These are phyloP conservation scores for Acanthacorydalis orientalis DNA, from an alignment of 2,888 invertebrate genomes.

Conservation along the genomic window DNA sequence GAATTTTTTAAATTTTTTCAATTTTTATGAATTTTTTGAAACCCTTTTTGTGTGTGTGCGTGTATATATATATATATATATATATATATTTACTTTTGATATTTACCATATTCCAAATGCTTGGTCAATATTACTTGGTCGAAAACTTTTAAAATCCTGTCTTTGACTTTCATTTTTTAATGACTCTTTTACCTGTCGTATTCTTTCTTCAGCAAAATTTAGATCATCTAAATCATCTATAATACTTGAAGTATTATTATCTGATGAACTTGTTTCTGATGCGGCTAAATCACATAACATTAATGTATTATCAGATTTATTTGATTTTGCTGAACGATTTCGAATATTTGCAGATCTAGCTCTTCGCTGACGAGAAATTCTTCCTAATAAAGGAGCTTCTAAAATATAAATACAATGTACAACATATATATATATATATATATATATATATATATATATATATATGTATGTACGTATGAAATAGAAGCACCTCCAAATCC, in stretches of 20 bases:
- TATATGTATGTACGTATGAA: background rate
- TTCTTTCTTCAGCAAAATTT: slow-evolving; percentile 21
- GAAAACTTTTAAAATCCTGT: slow-evolving; percentile 13
- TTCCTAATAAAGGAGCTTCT: slow-evolving; percentile 48
- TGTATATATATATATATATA: no score
- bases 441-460: background rate
- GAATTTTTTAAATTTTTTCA: no score
- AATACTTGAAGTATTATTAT: slow-evolving; percentile 12
- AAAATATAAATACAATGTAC: slow-evolving; percentile 9
- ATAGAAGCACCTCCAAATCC: slow-evolving; percentile 26
- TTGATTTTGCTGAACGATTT: slow-evolving; percentile 19
- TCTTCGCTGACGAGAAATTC: slow-evolving; percentile 45
- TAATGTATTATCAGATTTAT: slow-evolving; percentile 19
- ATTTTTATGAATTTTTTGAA: no score
- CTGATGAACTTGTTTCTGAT: slow-evolving; percentile 24
- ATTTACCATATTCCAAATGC: slow-evolving; percentile 13
- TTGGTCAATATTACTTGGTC: slow-evolving; percentile 21
- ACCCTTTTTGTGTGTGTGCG: no score
- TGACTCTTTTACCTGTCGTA: slow-evolving; percentile 19
- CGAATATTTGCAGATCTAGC: slow-evolving; percentile 42
- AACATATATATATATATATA: background rate
- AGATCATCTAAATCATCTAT: slow-evolving; percentile 12
- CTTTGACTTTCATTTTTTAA: slow-evolving; percentile 13
- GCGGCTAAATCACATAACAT: slow-evolving; percentile 13
- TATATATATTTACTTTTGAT: background rate